Conservation (phyloP, 2,888 invertebrate genomes). For the Terebella lapidaria region DNA sequence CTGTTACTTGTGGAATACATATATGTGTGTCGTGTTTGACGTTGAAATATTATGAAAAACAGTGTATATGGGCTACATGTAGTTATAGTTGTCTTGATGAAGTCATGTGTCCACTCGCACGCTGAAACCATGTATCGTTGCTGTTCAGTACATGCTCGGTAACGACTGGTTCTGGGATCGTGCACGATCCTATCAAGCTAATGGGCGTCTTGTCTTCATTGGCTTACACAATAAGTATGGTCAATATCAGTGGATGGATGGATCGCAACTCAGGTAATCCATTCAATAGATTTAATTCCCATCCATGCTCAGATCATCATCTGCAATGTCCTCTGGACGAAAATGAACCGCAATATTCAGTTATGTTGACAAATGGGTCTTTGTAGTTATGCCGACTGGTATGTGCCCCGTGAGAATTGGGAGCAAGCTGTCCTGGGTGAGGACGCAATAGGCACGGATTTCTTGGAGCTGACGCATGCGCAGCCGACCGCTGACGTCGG, state of each 20-base stretch:
- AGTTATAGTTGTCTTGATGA: no score
- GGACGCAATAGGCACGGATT: slow-evolving; percentile 8
- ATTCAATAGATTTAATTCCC: not conserved
- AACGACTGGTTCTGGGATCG: slow-evolving; percentile 19
- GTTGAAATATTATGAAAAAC: no score
- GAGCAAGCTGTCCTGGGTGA: slow-evolving; percentile 12
- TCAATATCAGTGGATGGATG: slow-evolving; percentile 18
- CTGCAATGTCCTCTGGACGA: no score
- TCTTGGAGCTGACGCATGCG: slow-evolving; percentile 9
- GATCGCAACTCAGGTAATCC: slow-evolving; percentile 8
- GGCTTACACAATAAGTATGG: slow-evolving; percentile 19
- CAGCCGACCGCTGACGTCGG: slow-evolving; percentile 22
- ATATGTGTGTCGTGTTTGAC: no score
- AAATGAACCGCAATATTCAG: no score
- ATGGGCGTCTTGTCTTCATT: slow-evolving; percentile 17
- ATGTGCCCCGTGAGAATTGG: slow-evolving; percentile 11
- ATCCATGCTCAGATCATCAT: no score
- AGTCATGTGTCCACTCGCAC: no score
- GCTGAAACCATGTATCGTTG: not conserved
- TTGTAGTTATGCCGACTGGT: slow-evolving; percentile 26
- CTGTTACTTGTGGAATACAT: no score
- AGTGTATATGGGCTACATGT: no score
- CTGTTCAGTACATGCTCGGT: slow-evolving; percentile 17
- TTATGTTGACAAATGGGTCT: no score
- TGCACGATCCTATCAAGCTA: slow-evolving; percentile 9